Evolutionary conservation across 1,140 invertebrate genomes (phyloP), one percentile per base, ranked within the genome.

Genomic region (Cephus cinctus): DNA sequence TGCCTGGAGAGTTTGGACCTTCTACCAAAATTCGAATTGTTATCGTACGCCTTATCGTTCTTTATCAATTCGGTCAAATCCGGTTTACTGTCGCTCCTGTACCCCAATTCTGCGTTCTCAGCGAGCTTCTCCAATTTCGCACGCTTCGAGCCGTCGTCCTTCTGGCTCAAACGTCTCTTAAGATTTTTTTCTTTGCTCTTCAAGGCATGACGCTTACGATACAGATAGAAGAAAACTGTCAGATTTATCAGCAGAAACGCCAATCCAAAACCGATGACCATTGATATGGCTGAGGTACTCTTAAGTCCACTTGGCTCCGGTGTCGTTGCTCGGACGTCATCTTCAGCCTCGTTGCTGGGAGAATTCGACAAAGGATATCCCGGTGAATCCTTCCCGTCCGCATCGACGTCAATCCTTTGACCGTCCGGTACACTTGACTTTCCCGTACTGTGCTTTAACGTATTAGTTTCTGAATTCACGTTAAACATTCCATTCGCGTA

Each of bases 201-300:
- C 30, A 81, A 60, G 65, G 81, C 82, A 50, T 83, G 80, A 54
- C 85, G 83, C 65, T 88, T 89, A 50, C 86, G 86, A 64, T 89
- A 92, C n/a, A 94, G 77, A 30, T 84, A 83, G 3, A 83, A 77
- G 57, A 90, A 90, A 5, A 87, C 81, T 21, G 85, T 81, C 2
- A 94, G 67, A 69, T 96, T 96, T 9, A 94, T 74, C n/a, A 90
- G 72, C 1, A 96, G 74, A 62, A 96, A 89, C 16, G 87, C 73
- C 25, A 89, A 78, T 12, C 86, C 88, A 16, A 94, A 80, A 0
- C 86, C 84, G 9, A 94, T 85, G 32, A 92, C 81, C 34, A 94
- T 77, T 40, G 83, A 84, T 34, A 89, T 73, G 2, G 84, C 83
- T 3, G 71, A 78, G 20, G 63, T 75, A 23, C 50, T 73, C 47